Evolutionary conservation across 2,888 invertebrate genomes (phyloP), one percentile per base, ranked within the genome.

Genomic region (Acrobasis suavella): DNA sequence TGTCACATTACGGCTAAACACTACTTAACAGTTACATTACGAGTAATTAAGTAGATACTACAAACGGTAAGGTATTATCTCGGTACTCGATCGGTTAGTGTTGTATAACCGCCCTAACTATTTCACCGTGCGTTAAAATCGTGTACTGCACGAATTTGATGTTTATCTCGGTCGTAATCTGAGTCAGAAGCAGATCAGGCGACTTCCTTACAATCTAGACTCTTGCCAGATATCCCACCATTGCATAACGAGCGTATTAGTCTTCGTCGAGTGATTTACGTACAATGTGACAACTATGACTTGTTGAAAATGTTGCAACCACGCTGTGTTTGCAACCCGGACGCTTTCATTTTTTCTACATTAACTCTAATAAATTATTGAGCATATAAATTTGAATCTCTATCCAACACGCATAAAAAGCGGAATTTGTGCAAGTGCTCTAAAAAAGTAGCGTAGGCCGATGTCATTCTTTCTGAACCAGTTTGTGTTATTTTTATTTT

Each of bases 341-440:
- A 50, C 49, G 42, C 22, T 49, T 52, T 15, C 1, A 54, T 32
- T 61, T 54, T 49, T 32, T 22, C n/a, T 14, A 39, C 39, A 38
- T 15, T 60, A 38, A 10, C 37, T 42, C 16, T 32, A 32, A 32
- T 32, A 22, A 52, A 46, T 46, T 38, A 54, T 37, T 32, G 38
- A 66, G 74, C 70, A 37, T 16, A 17, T 32, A 60, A 50, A 60
- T 52, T 42, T 15, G 46, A 49, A 49, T 76, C 64, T 74, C 74
- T 83, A 81, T 78, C 78, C 69, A 62, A 50, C 54, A 38, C 61
- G 66, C 66, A 75, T 75, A 79, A 82, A 81, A 66, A 72, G 67
- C 64, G 69, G 67, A 70, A 67, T 69, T 83, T 85, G 82, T 82
- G 72, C 83, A 83, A 85, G 80, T 77, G 80, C 68, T 82, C 81